Evolutionary conservation across 2,113 vertebrate genomes (phyloP), one percentile per base, ranked within the genome.

Genomic region (Sisor rabdophorus): DNA sequence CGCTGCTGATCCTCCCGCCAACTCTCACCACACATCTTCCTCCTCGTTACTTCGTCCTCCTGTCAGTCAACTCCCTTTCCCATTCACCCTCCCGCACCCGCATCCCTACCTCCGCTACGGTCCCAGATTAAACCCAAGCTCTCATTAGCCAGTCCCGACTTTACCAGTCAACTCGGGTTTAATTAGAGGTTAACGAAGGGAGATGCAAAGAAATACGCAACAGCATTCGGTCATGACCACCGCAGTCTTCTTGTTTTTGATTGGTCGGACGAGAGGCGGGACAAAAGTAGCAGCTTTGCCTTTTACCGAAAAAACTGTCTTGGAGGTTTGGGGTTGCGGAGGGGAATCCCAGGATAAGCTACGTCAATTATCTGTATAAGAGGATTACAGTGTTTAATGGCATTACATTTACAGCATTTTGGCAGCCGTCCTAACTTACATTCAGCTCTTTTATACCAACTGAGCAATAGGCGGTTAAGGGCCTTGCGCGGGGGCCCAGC

Each of bases 111-210:
- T 67, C 47, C 28, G 4, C 32, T 24, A 17, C 8, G 24, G 52
- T 67, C 68, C n/a, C 17, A 58, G 32, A 54, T 55, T 32, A 54
- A 78, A 69, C 50, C 30, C 5, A 11, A 52, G n/a, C 68, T 71
- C 69, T 78, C 52, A 54, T 71, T 64, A 80, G 52, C 40, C 13
- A 65, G 53, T 58, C 53, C 19, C 5, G 56, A 32, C 17, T 40
- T 58, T 52, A 44, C 24, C 48, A 40, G 26, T 24, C 12, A 3
- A 55, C 60, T 40, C n/a, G 11, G 52, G 50, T 71, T 65, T 78
- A 72, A 73, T 72, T 78, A 73, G 59, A 72, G 70, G 68, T 65
- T 78, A 73, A 78, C 54, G 50, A 56, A 73, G 36, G 48, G 20
- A 56, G 60, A 72, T 36, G n/a, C 64, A n/a, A 71, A 55, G 11